phyloP scores from a whole-genome alignment of 1,140 invertebrate genomes.

The Platorchestia sp. region DNA sequence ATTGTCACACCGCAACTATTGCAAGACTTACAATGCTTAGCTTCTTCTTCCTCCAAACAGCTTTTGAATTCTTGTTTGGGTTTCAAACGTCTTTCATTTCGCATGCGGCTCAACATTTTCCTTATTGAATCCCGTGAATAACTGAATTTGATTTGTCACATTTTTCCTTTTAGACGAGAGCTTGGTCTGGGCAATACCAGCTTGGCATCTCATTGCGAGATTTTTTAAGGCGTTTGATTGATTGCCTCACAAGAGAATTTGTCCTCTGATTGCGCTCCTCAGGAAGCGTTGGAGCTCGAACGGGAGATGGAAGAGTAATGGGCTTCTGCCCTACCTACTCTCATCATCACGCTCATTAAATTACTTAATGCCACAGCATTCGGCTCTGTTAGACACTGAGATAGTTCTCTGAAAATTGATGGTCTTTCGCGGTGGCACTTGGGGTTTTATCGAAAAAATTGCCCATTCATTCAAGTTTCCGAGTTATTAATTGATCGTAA shows the following conservation, averaged over 20 bases:
- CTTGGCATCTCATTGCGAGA: neutral
- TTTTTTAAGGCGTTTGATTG: neutral
- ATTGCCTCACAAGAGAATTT: neutral
- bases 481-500: neutral
- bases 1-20: neutral
- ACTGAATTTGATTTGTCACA: neutral
- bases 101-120: neutral
- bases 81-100: neutral
- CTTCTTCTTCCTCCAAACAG: neutral
- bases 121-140: neutral
- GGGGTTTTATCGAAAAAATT: neutral
- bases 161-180: neutral
- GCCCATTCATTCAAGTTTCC: neutral
- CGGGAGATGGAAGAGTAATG: neutral
- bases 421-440: neutral
- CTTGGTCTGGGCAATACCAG: neutral
- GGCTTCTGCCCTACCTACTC: neutral
- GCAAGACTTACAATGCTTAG: neutral
- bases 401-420: neutral
- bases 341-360: neutral
- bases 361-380: neutral
- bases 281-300: neutral
- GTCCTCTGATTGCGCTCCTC: neutral
- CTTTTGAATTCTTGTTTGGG: neutral
- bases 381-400: neutral